Percentiles rank a stretch among this genome's conserved stretches.
These are phyloP conservation scores for Elysia crispata DNA, from an alignment of 2,888 invertebrate species.

Conservation along the genomic window DNA sequence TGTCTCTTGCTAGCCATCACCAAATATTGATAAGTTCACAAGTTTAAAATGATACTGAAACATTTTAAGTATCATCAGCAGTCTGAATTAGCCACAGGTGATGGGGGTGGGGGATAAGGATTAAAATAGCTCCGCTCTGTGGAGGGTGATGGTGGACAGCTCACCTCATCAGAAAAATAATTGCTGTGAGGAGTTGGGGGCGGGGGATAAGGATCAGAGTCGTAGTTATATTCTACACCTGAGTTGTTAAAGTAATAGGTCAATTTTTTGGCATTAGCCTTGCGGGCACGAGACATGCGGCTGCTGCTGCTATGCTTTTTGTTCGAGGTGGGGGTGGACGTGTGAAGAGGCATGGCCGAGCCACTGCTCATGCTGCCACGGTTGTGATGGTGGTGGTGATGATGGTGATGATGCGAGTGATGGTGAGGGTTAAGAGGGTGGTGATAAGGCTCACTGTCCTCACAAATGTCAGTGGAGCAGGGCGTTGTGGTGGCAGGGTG, in stretches of 20 bases:
- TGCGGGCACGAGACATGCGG: slow-evolving; percentile 14
- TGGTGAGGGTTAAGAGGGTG: slow-evolving; percentile 21
- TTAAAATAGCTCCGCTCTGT: slow-evolving; percentile 85
- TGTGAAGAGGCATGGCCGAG: not conserved
- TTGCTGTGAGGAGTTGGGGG: slow-evolving; percentile 87
- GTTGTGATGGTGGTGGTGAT: too few relatives aligned
- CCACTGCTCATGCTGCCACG: too few relatives aligned
- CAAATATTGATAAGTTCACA: too few relatives aligned
- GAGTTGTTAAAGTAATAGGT: slow-evolving; percentile 62
- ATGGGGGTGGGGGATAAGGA: slow-evolving; percentile 90
- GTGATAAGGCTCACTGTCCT: slow-evolving; percentile 79
- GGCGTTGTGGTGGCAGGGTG: slow-evolving; percentile 94
- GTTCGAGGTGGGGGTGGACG: slow-evolving; percentile 41
- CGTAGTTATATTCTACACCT: slow-evolving; percentile 79
- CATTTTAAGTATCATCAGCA: slow-evolving; percentile 57
- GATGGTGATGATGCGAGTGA: too few relatives aligned
- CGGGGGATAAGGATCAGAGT: slow-evolving; percentile 85
- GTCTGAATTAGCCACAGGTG: slow-evolving; percentile 81
- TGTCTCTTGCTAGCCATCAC: too few relatives aligned
- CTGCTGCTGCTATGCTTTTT: slow-evolving; percentile 37
- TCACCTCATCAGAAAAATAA: slow-evolving; percentile 83
- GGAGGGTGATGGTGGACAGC: slow-evolving; percentile 82
- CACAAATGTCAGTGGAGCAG: slow-evolving; percentile 95
- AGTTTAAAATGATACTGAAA: too few relatives aligned
- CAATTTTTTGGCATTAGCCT: slow-evolving; percentile 54